These are phyloP conservation scores for Lophura nycthemera DNA, from an alignment of 2,113 vertebrate species.

Conservation along the genomic window DNA sequence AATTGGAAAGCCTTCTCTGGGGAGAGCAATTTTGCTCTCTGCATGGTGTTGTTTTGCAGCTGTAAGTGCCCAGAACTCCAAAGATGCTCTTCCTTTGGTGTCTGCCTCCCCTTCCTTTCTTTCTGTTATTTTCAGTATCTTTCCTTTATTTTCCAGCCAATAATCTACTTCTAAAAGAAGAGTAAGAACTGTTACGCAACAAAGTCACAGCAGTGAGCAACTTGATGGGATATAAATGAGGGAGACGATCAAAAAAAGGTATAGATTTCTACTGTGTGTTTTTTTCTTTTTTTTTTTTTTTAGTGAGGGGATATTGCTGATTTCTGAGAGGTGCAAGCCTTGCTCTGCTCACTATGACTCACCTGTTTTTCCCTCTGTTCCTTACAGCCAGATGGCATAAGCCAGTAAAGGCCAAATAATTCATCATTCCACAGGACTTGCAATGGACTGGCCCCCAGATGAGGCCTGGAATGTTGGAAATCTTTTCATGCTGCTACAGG, in stretches of 20 bases:
- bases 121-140: neutral
- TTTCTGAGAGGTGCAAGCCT: neutral
- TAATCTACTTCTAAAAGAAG: neutral
- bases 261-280: neutral
- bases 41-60: constrained; percentile 14
- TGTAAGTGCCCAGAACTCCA: neutral
- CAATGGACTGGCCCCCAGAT: neutral
- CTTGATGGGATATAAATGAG: neutral
- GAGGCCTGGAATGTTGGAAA: neutral
- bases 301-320: neutral
- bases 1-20: neutral
- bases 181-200: neutral
- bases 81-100: neutral
- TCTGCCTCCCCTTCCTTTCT: neutral
- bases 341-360: neutral
- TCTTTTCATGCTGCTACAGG: neutral
- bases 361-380: constrained; percentile 32
- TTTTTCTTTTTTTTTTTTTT: neutral
- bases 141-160: neutral
- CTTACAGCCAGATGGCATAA: constrained; percentile 31
- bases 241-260: neutral
- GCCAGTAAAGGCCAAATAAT: constrained; percentile 25
- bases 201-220: neutral
- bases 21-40: constrained; percentile 8
- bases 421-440: neutral